These are phyloP conservation scores for Channa argus DNA, from an alignment of 2,113 vertebrate species.

Conservation along the genomic window DNA sequence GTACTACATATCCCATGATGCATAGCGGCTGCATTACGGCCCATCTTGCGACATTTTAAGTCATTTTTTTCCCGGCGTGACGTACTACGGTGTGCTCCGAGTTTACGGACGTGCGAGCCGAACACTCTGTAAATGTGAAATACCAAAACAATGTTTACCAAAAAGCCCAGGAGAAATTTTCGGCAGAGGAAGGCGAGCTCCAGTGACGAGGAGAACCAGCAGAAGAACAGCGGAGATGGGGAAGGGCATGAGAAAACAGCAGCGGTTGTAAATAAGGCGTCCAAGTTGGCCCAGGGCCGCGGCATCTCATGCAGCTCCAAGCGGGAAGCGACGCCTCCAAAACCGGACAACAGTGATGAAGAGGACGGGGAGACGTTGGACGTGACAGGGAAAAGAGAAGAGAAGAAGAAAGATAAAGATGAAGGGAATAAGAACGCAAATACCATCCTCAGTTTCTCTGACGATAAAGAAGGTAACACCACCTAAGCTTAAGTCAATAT, in stretches of 20 bases:
- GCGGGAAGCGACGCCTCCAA: constrained; percentile 56
- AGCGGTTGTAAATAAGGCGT: constrained; percentile 25
- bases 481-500: not conserved
- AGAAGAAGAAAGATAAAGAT: constrained; percentile 15
- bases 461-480: constrained; percentile 77
- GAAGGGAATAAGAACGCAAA: constrained; percentile 41
- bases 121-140: not conserved
- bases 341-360: constrained; percentile 46
- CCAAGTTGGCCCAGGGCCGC: constrained; percentile 51
- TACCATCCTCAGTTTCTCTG: constrained; percentile 72
- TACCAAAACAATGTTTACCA: constrained; percentile 76
- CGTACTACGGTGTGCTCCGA: not conserved
- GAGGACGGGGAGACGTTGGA: constrained; percentile 38
- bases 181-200: constrained; percentile 77
- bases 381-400: constrained; percentile 19
- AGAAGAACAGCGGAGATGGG: constrained; percentile 20
- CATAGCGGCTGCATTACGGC: constrained; percentile 31
- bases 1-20: constrained; percentile 50
- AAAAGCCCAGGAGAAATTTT: constrained; percentile 77
- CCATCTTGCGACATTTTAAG: constrained; percentile 42
- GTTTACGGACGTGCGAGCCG: not conserved
- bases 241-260: not conserved
- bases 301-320: constrained; percentile 75
- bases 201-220: constrained; percentile 75
- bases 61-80: constrained; percentile 19